Base-by-base conservation (phyloP, 1,140 invertebrate genomes). In the Macrosteles quadrilineatus region DNA sequence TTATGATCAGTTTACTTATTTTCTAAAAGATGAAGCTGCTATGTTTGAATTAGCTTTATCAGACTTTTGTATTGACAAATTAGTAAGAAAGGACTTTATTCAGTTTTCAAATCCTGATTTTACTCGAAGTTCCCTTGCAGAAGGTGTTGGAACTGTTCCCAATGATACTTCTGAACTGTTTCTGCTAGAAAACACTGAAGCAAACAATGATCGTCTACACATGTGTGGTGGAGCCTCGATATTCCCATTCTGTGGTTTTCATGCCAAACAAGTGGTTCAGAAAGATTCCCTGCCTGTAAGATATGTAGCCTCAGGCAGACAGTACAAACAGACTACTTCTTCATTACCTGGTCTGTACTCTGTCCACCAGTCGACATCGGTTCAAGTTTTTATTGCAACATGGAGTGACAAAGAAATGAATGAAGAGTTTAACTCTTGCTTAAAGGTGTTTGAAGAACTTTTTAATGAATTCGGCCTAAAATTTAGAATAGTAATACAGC, bases 21-120 rank as follows among this genome's bases (percentile, higher is more conserved):
- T 87, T 75, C 79, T 91, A 1, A 83, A 81, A 75, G 83, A 86
- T 21, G 82, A 88, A 72, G 86, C 85, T 11, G 87, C 87, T 23
- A 53, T 85, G 14, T 89, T 90, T 79, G 90, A 91, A 81, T 77
- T 87, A 4, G 82, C 81, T n/a, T 75, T 85, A 36, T 78, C 86
- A 50, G 82, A 87, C 73, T 84, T 81, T 73, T 82, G 86, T 19
- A 81, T 78, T 64, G 74, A 83, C 4, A 74, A 80, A 62, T 77
- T 88, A 0, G 76, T 80, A 74, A 75, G 84, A 14, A 73, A 78
- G 21, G 81, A 82, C 25, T 87, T 82, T 74, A 78, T 77, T 0
- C 83, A 83, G 59, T 85, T 88, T 78, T 86, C 85, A 11, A 87
- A 87, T 79, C 78, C 88, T 6, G 89, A 91, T 78, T 90, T 91